Evolutionary conservation across 2,888 invertebrate genomes (phyloP), one percentile per base, ranked within the genome.

Genomic region (Theretra japonica): DNA sequence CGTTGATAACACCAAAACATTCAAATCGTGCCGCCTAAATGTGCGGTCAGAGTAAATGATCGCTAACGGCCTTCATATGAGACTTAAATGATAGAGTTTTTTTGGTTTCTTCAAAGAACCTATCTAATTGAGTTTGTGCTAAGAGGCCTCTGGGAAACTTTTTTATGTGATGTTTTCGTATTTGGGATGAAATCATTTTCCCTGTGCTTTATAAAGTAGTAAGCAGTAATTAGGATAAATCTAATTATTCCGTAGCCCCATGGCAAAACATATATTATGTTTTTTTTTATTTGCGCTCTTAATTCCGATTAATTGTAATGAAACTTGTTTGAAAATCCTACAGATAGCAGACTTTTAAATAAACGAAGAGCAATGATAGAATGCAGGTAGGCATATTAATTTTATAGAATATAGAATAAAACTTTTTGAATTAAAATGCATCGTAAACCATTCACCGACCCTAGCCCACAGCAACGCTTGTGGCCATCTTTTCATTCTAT

Each of bases 1-100:
- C 77, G 71, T 72, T 78, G 69, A 75, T 70, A 72, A 71, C 30
- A 50, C 62, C 53, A 65, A 71, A 71, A 71, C 56, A 56, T 65
- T 62, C 70, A 71, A 71, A 71, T 71, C 62, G 23, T 33, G 56
- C 65, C 65, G 15, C 65, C 6, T 19, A 71, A 62, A 33, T 71
- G 62, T 71, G 70, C 70, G 70, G 62, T 65, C 65, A 53, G 28
- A 28, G 50, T 53, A 7, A 30, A 70, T 53, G 60, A 30, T 70
- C 60, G 30, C 60, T 62, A 53, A n/a, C 21, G 33, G 53, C 59
- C 21, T 50, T 21, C 30, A 30, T 21, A 53, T 53, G 58, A 25
- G 41, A 21, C 48, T 58, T 70, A 59, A 59, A 58, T 58, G 65
- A 41, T 48, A 48, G 41, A 21, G 50, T 41, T 21, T 48, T 65